phyloP scores from a whole-genome alignment of 2,113 vertebrate genomes.

The Nothoprocta pentlandii region DNA sequence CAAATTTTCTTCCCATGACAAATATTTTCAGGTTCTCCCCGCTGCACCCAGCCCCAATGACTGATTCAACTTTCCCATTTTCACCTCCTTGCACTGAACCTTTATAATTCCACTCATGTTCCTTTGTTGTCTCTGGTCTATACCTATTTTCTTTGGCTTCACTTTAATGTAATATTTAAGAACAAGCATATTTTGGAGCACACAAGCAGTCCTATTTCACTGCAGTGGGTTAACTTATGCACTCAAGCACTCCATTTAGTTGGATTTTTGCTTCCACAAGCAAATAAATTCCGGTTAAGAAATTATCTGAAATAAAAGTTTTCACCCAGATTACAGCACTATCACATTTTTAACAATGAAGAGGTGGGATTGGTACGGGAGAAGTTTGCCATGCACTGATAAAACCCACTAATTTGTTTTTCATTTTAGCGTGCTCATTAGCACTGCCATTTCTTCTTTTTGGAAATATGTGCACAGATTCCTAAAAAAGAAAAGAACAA shows the following conservation, averaged over 20 bases:
- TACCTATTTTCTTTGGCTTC: conserved; percentile 33
- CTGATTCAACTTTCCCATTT: neutral
- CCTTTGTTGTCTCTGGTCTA: conserved; percentile 2
- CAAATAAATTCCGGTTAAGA: neutral
- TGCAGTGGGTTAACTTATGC: neutral
- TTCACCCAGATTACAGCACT: neutral
- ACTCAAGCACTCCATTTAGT: neutral
- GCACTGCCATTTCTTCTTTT: neutral
- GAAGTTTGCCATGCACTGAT: neutral
- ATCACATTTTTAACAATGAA: neutral
- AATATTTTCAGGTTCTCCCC: neutral
- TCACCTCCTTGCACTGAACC: neutral
- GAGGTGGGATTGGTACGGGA: neutral
- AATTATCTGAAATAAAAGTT: neutral
- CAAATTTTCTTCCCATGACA: neutral
- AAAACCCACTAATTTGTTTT: neutral
- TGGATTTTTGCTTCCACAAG: neutral
- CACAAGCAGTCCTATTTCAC: neutral
- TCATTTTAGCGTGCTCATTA: neutral
- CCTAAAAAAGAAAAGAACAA: neutral
- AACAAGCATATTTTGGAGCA: neutral
- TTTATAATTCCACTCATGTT: neutral
- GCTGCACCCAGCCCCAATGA: neutral
- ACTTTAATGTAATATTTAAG: neutral
- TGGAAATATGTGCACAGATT: accelerated